Conservation (phyloP, 2,888 invertebrate species). For the Troglohyphantes excavatus region DNA sequence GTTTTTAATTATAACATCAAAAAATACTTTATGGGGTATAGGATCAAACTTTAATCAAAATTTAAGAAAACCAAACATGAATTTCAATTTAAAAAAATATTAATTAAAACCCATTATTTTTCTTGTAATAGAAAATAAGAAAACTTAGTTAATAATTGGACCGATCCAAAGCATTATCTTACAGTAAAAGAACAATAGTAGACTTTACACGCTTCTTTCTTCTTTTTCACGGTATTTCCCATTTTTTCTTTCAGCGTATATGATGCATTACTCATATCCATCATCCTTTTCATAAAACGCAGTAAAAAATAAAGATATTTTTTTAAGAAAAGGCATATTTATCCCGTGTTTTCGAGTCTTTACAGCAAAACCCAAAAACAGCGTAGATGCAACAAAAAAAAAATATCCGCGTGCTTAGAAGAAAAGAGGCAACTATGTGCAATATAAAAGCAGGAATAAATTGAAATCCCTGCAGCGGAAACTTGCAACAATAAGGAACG, state of each 20-base stretch:
- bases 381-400: background rate
- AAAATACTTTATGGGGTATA: too few relatives aligned
- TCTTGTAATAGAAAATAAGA: background rate
- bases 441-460: background rate
- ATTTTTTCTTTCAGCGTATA: background rate
- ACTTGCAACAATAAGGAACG: background rate
- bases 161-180: background rate
- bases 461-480: background rate
- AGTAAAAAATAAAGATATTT: background rate
- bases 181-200: background rate
- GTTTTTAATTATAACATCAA: too few relatives aligned
- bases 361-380: background rate
- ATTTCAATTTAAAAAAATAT: background rate
- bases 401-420: background rate
- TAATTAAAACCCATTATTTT: background rate
- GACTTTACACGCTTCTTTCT: background rate
- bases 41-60: too few relatives aligned
- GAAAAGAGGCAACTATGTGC: background rate
- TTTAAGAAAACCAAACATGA: too few relatives aligned
- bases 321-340: background rate
- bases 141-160: background rate
- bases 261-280: constrained; percentile 26
- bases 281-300: constrained; percentile 18
- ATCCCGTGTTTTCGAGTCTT: background rate
- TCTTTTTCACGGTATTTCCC: background rate